Percentiles rank a stretch among this genome's conserved stretches.
These are phyloP conservation scores for Phymanthus crucifer DNA, from an alignment of 92 coral and sea anemone genomes.

Conservation along the genomic window DNA sequence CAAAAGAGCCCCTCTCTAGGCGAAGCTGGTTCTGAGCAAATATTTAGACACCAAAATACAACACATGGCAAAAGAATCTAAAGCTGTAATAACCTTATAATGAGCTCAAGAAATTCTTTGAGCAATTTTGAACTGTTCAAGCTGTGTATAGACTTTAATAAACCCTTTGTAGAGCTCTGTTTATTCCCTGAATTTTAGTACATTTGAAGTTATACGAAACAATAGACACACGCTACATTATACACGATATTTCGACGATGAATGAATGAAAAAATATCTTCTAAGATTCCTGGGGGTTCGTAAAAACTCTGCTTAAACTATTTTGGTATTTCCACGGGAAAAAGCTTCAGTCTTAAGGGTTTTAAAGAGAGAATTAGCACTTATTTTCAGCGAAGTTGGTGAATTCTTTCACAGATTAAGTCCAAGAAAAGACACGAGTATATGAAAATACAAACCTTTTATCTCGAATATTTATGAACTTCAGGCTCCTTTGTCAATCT, in stretches of 20 bases:
- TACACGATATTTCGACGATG: background rate
- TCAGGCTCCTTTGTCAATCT: background rate
- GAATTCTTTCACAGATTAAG: slow-evolving; percentile 33
- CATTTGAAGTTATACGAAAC: slow-evolving; percentile 2
- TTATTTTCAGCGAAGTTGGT: slow-evolving; percentile 7
- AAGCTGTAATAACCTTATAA: background rate
- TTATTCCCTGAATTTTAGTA: background rate
- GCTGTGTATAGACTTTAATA: background rate
- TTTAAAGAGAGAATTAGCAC: slow-evolving; percentile 1
- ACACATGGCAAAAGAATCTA: background rate
- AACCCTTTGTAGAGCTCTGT: background rate
- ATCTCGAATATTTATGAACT: slow-evolving; percentile 4
- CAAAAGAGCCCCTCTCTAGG: background rate
- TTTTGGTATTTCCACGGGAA: background rate
- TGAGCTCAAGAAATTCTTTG: background rate
- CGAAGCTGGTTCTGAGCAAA: slow-evolving; percentile 16
- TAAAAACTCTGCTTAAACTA: background rate
- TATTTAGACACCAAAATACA: slow-evolving; percentile 5
- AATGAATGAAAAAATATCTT: slow-evolving; percentile 15
- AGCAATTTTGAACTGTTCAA: background rate
- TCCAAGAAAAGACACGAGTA: background rate
- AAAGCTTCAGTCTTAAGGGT: background rate
- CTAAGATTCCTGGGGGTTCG: background rate
- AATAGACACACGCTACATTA: slow-evolving; percentile 8
- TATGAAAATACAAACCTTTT: background rate